phyloP scores from a whole-genome alignment of 2,888 invertebrate genomes.

The Apomyelois bistriatella region DNA sequence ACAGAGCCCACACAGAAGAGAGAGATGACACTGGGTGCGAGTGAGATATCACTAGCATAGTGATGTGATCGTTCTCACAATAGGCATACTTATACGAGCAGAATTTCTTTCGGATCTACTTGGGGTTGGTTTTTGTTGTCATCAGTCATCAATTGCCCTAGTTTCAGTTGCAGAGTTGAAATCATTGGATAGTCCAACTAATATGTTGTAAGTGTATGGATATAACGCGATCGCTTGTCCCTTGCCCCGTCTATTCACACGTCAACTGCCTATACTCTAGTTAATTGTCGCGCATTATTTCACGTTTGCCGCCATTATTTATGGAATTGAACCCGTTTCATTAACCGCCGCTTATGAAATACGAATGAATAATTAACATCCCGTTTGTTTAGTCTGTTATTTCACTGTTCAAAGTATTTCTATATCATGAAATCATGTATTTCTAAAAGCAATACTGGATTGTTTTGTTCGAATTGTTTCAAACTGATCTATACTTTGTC shows the following conservation, averaged over 20 bases:
- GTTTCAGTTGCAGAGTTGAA: too few relatives aligned
- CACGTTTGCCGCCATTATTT: constrained; percentile 33
- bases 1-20: too few relatives aligned
- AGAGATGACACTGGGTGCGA: too few relatives aligned
- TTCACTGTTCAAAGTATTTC: constrained; percentile 9
- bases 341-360: constrained; percentile 36
- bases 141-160: too few relatives aligned
- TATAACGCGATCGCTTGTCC: neutral
- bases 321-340: constrained; percentile 39
- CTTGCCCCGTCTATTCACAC: neutral
- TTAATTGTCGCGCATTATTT: constrained; percentile 32
- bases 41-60: too few relatives aligned
- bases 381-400: neutral
- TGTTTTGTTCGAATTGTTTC: neutral
- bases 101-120: too few relatives aligned
- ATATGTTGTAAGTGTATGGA: too few relatives aligned
- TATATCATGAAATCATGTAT: neutral
- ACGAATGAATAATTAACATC: constrained; percentile 36
- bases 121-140: too few relatives aligned
- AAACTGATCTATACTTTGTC: too few relatives aligned
- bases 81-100: too few relatives aligned
- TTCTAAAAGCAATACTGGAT: neutral
- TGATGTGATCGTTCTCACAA: too few relatives aligned
- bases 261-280: constrained; percentile 12
- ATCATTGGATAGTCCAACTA: too few relatives aligned